phyloP scores from a whole-genome alignment of 2,888 invertebrate genomes.

The Zeuzera pyrina region DNA sequence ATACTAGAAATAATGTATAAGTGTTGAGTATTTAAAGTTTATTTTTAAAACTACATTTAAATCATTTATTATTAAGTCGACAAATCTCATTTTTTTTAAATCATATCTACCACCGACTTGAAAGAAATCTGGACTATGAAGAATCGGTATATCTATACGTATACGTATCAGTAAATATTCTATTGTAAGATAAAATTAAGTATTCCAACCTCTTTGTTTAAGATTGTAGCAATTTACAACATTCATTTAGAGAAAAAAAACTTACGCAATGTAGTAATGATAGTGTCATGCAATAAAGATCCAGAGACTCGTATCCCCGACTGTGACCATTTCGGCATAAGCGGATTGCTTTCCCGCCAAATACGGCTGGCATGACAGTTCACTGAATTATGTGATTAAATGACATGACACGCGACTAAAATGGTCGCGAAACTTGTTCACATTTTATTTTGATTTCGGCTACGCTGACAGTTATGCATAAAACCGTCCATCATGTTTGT shows the following conservation, averaged over 20 bases:
- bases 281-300: conserved; percentile 55
- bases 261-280: conserved; percentile 25
- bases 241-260: conserved; percentile 1
- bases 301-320: conserved; percentile 46
- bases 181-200: too few species aligned
- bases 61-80: too few species aligned
- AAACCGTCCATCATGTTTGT: conserved; percentile 37
- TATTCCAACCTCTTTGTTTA: too few species aligned
- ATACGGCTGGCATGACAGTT: conserved; percentile 64
- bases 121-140: too few species aligned
- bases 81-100: too few species aligned
- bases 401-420: conserved; percentile 46
- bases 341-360: conserved; percentile 71
- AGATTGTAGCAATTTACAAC: too few species aligned
- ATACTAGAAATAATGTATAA: too few species aligned
- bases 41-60: too few species aligned
- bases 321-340: conserved; percentile 58
- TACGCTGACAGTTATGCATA: conserved; percentile 36
- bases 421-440: conserved; percentile 37
- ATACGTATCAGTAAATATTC: too few species aligned
- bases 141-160: too few species aligned
- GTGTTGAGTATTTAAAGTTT: too few species aligned
- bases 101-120: too few species aligned
- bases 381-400: conserved; percentile 66
- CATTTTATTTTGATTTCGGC: conserved; percentile 43